Evolutionary conservation across 2,797 vertebrate genomes (phyloP), one percentile per base, ranked within the genome.

Genomic region (Ataeniobius toweri): DNA sequence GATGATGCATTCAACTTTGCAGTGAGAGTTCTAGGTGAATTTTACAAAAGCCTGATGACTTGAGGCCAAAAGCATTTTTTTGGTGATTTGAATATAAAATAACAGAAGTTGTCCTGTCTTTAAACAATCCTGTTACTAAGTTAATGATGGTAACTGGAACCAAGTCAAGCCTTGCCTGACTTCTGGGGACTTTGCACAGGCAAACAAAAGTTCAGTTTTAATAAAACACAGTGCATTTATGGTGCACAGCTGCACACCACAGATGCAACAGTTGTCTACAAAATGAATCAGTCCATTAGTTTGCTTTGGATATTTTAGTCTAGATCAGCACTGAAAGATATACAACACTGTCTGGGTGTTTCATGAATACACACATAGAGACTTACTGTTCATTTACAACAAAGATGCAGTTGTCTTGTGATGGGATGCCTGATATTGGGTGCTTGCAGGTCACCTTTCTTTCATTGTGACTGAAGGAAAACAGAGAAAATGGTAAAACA

Each of bases 361-460:
- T 68, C 31, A 41, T 44, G 39, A 12, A 36, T 36, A 36, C 36
- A 36, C 44, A 39, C 22, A 68, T 3, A 79, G 67, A 85, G 46
- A 97, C 98, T 98, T 96, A 99, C 98, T 99, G 98, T 92, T 99
- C 98, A 88, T 97, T 99, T 79, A 99, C 96, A 12, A 99, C 97
- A 92, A 99, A 99, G 95, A 99, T 99, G 89, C 98, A 99, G 90
- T 99, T 99, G 93, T 99, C 98, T 80, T 99, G 98, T 0, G 98
- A 99, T 3, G 98, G 98, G 69, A 96, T 91, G 73, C 96, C 96
- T 3, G 97, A 97, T 74, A 99, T 97, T 3, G 98, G 98, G 86
- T 99, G 98, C 69, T 98, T 98, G 83, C 98, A 99, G 83, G 97
- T 98, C 89, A 99, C 98, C 95, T 99, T 99, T 81, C 97, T 93